Percentiles rank a stretch among this genome's conserved stretches.
Conservation (phyloP, 1,140 invertebrate species). For the Zaprionus vittiger region DNA sequence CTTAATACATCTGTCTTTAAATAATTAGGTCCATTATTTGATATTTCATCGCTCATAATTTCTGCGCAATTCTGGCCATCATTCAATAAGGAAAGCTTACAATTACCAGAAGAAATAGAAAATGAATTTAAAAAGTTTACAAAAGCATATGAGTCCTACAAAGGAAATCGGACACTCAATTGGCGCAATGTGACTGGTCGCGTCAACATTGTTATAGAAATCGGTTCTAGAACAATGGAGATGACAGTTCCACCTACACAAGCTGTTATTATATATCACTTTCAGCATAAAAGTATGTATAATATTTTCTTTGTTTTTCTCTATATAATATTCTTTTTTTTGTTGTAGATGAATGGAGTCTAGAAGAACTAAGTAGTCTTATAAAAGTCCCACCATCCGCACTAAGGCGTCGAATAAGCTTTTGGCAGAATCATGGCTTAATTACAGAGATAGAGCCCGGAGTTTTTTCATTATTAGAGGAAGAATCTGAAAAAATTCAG, state of each 20-base stretch:
- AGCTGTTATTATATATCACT: conserved; percentile 97
- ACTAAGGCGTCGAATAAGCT: conserved; percentile 93
- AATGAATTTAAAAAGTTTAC: conserved; percentile 94
- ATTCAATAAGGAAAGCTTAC: conserved; percentile 96
- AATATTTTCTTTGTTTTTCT: background rate
- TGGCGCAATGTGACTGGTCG: conserved; percentile 97
- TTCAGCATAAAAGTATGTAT: conserved; percentile 92
- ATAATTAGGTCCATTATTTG: conserved; percentile 68
- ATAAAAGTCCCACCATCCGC: conserved; percentile 94
- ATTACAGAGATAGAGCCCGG: conserved; percentile 91
- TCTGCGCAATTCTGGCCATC: conserved; percentile 99
- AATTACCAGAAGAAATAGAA: conserved; percentile 92
- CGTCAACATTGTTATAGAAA: conserved; percentile 96
- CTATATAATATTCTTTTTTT: background rate
- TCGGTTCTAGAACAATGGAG: conserved; percentile 92
- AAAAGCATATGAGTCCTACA: conserved; percentile 95
- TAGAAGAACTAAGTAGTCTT: conserved; percentile 92
- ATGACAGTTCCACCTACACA: conserved; percentile 96
- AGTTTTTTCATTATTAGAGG: conserved; percentile 92
- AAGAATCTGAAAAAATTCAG: conserved; percentile 86
- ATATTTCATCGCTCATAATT: conserved; percentile 93
- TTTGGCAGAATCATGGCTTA: conserved; percentile 95
- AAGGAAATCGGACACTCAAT: conserved; percentile 96
- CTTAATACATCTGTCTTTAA: background rate
- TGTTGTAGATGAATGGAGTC: conserved; percentile 88